Conservation (phyloP, 2,888 invertebrate species). For the Rhimphoctona megacephalus region DNA sequence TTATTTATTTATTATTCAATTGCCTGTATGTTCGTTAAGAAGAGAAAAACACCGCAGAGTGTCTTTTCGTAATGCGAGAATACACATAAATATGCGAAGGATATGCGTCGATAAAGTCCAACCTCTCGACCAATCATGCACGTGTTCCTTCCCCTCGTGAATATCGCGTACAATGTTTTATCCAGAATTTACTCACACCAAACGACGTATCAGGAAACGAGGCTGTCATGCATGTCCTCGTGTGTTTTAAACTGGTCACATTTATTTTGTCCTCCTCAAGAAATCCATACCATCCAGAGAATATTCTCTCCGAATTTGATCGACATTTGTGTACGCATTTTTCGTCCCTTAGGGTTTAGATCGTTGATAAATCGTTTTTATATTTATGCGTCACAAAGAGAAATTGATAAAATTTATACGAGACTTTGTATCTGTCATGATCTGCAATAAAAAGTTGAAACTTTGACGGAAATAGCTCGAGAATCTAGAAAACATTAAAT, state of each 20-base stretch:
- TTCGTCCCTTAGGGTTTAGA: not conserved
- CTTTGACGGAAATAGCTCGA: not conserved
- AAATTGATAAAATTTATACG: not conserved
- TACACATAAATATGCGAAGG: slow-evolving; percentile 11
- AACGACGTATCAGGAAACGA: slow-evolving; percentile 17
- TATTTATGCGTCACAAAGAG: not conserved
- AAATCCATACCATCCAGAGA: not conserved
- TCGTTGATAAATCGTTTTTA: not conserved
- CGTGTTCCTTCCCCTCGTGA: slow-evolving; percentile 9
- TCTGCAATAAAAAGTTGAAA: not conserved
- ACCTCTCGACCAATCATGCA: slow-evolving; percentile 39
- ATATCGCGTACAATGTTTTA: slow-evolving; percentile 27
- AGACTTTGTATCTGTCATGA: not conserved
- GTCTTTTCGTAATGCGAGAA: slow-evolving; percentile 20
- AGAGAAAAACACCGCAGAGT: not conserved
- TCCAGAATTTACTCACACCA: not conserved
- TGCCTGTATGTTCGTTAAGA: slow-evolving; percentile 31
- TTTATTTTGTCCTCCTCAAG: not conserved
- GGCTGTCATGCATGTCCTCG: slow-evolving; percentile 28
- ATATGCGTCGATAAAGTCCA: slow-evolving; percentile 33
- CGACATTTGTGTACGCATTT: not conserved
- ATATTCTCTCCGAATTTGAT: not conserved
- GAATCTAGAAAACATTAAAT: not conserved
- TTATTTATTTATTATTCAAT: slow-evolving; percentile 78
- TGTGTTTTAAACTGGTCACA: not conserved